Evolutionary conservation across 2,113 vertebrate species (phyloP).

Genomic region (Psittacula cyanocephala): DNA sequence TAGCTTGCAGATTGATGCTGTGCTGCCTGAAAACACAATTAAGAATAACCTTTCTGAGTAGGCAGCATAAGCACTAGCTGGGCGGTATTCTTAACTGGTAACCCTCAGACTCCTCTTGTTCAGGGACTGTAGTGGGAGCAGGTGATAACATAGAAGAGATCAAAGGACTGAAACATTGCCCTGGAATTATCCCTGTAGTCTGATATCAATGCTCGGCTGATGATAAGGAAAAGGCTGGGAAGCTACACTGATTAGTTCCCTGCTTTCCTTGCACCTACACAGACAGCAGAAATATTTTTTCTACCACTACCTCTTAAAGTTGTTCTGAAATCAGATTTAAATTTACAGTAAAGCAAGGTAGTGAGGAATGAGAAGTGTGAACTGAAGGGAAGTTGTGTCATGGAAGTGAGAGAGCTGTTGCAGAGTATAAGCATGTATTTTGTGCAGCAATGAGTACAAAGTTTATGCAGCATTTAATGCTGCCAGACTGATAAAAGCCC

Average conservation of each 20-base stretch:
- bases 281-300: neutral
- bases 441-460: neutral
- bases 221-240: neutral
- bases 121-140: neutral
- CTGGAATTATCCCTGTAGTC: neutral
- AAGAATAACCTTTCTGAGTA: neutral
- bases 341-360: neutral
- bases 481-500: neutral
- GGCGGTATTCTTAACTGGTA: neutral
- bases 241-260: neutral
- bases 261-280: neutral
- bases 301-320: neutral
- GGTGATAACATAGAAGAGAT: neutral
- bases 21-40: neutral
- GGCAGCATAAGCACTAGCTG: neutral
- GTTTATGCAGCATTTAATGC: neutral
- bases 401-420: neutral
- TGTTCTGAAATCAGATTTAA: neutral
- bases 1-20: neutral
- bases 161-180: neutral
- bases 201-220: neutral
- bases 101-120: neutral
- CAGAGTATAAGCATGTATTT: neutral
- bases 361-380: neutral
- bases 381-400: neutral